A percentile compares a stretch with the other conserved stretches of the same genome.
Conservation (phyloP, 2,113 vertebrate species). For the Patagioenas fasciata region DNA sequence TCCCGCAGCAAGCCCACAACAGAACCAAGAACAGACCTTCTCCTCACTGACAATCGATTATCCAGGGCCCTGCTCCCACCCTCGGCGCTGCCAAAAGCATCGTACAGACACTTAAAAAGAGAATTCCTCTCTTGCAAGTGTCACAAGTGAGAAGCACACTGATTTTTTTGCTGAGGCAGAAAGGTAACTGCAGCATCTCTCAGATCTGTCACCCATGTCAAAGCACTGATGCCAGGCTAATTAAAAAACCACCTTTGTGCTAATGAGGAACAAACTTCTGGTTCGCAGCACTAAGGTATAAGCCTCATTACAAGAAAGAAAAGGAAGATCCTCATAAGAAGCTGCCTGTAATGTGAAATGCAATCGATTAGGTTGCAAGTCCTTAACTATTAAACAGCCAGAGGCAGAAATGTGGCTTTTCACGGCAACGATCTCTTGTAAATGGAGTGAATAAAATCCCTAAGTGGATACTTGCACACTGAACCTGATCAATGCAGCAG, state of each 20-base stretch:
- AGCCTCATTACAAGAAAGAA: background rate
- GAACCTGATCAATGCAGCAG: background rate
- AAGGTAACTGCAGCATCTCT: constrained; percentile 6
- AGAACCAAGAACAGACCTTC: background rate
- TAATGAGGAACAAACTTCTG: constrained; percentile 19
- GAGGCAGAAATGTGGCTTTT: background rate
- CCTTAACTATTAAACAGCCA: background rate
- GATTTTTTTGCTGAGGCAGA: background rate
- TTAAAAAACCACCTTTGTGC: constrained; percentile 10
- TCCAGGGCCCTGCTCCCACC: background rate
- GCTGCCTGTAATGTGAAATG: background rate
- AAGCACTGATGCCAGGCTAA: background rate
- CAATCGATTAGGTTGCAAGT: background rate
- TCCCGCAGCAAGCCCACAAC: constrained; percentile 19
- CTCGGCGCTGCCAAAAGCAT: background rate
- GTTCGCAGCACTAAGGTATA: background rate
- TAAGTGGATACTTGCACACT: background rate
- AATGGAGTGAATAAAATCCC: background rate
- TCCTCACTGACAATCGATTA: background rate
- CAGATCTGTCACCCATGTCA: background rate
- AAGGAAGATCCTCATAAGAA: background rate
- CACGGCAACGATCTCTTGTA: background rate
- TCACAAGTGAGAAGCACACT: background rate
- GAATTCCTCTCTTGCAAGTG: background rate
- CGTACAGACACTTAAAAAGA: background rate